phyloP scores from a whole-genome alignment of 2,797 vertebrate genomes.

The Limnodromus scolopaceus region DNA sequence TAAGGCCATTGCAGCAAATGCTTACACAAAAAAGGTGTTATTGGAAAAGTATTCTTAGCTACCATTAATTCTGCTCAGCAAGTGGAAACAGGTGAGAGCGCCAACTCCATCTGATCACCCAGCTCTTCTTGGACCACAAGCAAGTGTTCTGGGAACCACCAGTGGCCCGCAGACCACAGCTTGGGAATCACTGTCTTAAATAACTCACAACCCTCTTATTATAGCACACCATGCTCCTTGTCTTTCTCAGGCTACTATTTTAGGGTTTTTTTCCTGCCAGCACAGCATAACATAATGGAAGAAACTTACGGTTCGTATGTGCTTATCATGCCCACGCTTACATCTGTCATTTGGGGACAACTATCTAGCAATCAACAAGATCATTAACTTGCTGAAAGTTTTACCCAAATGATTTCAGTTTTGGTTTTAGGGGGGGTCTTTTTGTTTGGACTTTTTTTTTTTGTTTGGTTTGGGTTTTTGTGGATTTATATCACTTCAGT shows the following conservation, averaged over 20 bases:
- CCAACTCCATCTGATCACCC: neutral
- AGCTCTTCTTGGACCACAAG: neutral
- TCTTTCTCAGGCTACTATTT: slow-evolving; percentile 10
- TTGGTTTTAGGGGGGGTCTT: neutral
- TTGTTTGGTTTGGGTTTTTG: neutral
- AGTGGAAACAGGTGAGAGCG: neutral
- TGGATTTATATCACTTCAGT: neutral
- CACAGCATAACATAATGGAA: neutral
- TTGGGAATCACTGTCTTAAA: slow-evolving; percentile 11
- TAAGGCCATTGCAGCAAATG: neutral
- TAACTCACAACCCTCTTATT: neutral
- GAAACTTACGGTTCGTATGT: neutral
- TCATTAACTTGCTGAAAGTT: neutral
- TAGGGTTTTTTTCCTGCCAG: neutral
- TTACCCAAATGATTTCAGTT: neutral
- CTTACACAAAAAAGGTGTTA: neutral
- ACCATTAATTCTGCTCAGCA: neutral
- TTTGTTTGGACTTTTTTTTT: neutral
- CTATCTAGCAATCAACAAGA: neutral
- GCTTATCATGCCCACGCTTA: neutral
- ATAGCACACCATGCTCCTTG: slow-evolving; percentile 2
- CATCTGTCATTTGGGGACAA: neutral
- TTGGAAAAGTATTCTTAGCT: slow-evolving; percentile 21
- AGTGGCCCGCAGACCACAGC: neutral
- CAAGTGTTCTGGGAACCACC: neutral